These are phyloP conservation scores for Andrena marginata DNA, from an alignment of 2,888 invertebrate genomes.

Conservation along the genomic window DNA sequence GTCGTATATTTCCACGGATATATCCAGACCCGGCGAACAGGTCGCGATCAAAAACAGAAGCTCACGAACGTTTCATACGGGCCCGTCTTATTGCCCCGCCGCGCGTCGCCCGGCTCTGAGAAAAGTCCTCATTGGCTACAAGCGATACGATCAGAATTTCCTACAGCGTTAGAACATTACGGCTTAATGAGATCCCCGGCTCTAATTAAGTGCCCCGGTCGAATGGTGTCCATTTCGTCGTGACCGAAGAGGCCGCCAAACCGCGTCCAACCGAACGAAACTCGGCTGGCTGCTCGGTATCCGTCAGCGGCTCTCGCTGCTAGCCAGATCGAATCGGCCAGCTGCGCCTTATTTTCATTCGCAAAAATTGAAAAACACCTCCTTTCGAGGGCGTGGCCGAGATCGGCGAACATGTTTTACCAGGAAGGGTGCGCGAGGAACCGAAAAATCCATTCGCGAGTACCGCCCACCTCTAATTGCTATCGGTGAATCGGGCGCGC, in stretches of 20 bases:
- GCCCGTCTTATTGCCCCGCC: background rate
- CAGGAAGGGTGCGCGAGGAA: background rate
- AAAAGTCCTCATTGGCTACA: constrained; percentile 1
- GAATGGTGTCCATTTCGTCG: background rate
- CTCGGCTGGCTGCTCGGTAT: too few relatives aligned
- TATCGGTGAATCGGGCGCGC: constrained; percentile 30
- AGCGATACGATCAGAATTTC: constrained; percentile 10
- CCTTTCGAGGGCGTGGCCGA: constrained; percentile 15
- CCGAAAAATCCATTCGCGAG: constrained; percentile 34
- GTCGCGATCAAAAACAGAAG: constrained; percentile 11
- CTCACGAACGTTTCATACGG: background rate
- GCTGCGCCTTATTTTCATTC: constrained; percentile 12
- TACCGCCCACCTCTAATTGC: constrained; percentile 53
- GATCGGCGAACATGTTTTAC: constrained; percentile 38
- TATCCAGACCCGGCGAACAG: background rate
- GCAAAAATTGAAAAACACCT: constrained; percentile 33
- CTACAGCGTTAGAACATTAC: background rate
- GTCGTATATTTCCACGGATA: constrained; percentile 3
- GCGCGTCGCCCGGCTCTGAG: background rate
- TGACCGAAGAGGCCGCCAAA: background rate
- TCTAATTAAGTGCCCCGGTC: constrained; percentile 4
- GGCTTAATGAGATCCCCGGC: background rate
- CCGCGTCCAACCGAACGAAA: too few relatives aligned
- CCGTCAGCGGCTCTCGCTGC: too few relatives aligned
- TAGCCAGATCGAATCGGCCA: background rate